Conservation (phyloP, 2,113 vertebrate genomes). For the Sturnus vulgaris region DNA sequence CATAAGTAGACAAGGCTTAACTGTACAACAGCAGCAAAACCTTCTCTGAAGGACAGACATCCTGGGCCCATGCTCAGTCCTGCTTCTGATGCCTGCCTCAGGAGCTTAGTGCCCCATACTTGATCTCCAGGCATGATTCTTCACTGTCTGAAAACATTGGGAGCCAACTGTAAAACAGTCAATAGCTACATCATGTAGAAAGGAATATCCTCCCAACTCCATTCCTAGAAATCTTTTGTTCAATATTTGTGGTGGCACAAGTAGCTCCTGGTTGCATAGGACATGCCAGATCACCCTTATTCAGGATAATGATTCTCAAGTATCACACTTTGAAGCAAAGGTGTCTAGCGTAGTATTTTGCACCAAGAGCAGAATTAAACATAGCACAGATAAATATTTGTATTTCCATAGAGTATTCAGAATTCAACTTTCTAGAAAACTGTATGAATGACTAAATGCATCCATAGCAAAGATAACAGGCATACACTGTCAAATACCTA, state of each 20-base stretch:
- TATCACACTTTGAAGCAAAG: not conserved
- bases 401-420: not conserved
- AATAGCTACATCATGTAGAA: not conserved
- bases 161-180: not conserved
- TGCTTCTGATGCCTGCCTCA: rapidly evolving
- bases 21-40: not conserved
- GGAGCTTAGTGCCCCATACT: not conserved
- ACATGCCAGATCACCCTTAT: not conserved
- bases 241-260: not conserved
- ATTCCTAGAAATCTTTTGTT: not conserved
- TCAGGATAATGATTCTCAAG: not conserved
- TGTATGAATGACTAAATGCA: not conserved
- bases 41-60: not conserved
- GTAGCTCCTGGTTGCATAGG: not conserved
- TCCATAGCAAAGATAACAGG: not conserved
- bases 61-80: not conserved
- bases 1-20: not conserved
- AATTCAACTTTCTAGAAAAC: not conserved
- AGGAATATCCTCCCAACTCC: not conserved
- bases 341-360: not conserved
- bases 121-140: not conserved
- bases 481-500: not conserved
- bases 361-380: not conserved
- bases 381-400: not conserved
- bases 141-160: not conserved